phyloP scores from a whole-genome alignment of 2,113 vertebrate species.

The Paramormyrops kingsleyae region DNA sequence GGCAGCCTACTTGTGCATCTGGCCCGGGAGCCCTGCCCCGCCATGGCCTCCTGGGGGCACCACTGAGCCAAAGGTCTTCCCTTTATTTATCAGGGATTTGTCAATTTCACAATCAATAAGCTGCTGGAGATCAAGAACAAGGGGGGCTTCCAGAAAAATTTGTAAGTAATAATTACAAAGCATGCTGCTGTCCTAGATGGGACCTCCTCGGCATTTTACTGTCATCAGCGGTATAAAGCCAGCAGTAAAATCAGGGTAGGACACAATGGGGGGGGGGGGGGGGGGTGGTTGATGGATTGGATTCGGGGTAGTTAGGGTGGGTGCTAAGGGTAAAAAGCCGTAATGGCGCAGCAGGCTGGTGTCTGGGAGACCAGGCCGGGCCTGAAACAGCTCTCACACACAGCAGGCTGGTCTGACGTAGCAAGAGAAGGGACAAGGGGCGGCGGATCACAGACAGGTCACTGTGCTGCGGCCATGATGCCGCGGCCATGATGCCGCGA shows the following conservation, averaged over 20 bases:
- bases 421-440: not conserved
- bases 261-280: not conserved
- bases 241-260: constrained; percentile 16
- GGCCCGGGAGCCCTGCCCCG: not conserved
- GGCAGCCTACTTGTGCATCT: too few species aligned
- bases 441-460: not conserved
- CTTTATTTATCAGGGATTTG: constrained; percentile 38
- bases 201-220: not conserved
- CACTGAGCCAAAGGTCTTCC: not conserved
- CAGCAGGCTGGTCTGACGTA: not conserved
- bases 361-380: not conserved
- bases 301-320: not conserved
- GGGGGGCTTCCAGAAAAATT: constrained; percentile 9
- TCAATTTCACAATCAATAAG: constrained; percentile 42
- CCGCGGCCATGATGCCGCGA: constrained; percentile 32
- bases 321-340: not conserved
- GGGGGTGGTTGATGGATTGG: not conserved
- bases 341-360: not conserved
- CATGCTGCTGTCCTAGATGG: not conserved
- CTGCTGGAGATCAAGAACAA: constrained; percentile 34
- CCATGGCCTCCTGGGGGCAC: not conserved
- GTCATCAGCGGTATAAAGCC: constrained; percentile 4
- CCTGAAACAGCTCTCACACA: not conserved
- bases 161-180: constrained; percentile 31
- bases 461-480: not conserved